Base-by-base conservation (phyloP, 2,797 vertebrate species). In the Gallinago solitaria region DNA sequence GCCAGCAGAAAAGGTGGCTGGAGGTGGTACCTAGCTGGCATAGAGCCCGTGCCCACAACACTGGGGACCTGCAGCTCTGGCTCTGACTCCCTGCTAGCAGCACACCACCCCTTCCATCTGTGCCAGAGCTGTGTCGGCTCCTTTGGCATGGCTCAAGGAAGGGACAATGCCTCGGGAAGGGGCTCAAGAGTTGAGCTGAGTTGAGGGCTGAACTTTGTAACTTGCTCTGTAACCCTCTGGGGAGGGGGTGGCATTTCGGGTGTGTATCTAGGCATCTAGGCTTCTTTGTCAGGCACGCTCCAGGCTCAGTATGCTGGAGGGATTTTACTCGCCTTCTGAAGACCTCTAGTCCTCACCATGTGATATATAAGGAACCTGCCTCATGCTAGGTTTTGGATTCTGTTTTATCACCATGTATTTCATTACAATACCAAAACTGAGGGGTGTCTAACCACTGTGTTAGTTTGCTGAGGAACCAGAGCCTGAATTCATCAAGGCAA, bases 251-350 rank as follows among this genome's bases (percentile, higher is more conserved):
- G 18, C 32, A 11, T 51, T 83, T 84, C 51, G 51, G 67, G 24
- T 5, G 7, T n/a, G 30, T 50, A 54, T 9, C 43, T 54, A 47
- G 45, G 35, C 39, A 27, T 78, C 60, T 47, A 37, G 43, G 35
- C 16, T 83, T 83, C 77, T 59, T 13, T 84, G 32, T 67, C 37
- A 78, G 75, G 47, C 33, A 16, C 2, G 5, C 30, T 83, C 12
- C 64, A 71, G 23, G 21, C 23, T 59, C 41, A 16, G 27, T 23
- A 5, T 64, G 48, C 54, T 90, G 68, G 23, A 57, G 45, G 37
- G 81, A 69, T 88, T 88, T 83, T 73, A 63, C 69, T 90, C 57
- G 39, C 10, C 8, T 21, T 64, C 65, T 81, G 74, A 81, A 51
- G 35, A 63, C 35, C 14, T 74, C 43, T 64, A 47, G 39, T 63